A percentile compares a stretch with the other conserved stretches of the same genome.
Conservation (phyloP, 2,888 invertebrate genomes). For the Cephonodes hylas region DNA sequence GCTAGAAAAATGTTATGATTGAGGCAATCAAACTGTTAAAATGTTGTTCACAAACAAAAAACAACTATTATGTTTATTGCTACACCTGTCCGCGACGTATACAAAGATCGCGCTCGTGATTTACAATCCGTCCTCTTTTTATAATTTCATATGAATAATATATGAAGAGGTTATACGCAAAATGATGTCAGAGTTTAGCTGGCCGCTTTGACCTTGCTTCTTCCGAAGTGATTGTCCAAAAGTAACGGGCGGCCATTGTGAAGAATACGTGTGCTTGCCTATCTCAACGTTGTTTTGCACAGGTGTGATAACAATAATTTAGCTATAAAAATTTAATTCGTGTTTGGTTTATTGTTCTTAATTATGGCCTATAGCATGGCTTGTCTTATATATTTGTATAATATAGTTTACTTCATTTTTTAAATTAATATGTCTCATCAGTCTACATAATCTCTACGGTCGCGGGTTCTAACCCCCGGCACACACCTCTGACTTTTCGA, state of each 20-base stretch:
- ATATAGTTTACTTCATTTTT: no score
- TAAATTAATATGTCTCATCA: no score
- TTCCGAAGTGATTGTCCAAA: slow-evolving; percentile 4
- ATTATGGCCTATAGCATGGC: no score
- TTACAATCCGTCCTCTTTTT: slow-evolving; percentile 6
- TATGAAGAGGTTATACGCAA: neutral
- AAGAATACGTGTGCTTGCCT: neutral
- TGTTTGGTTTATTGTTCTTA: no score
- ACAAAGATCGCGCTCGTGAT: slow-evolving; percentile 2
- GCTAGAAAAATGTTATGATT: neutral
- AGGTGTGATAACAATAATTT: no score
- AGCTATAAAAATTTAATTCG: no score
- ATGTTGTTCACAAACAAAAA: neutral
- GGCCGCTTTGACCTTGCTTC: neutral
- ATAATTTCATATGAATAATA: slow-evolving; percentile 2
- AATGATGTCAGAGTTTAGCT: slow-evolving; percentile 4
- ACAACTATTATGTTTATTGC: slow-evolving; percentile 7
- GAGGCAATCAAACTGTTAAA: neutral
- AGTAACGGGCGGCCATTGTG: slow-evolving; percentile 7
- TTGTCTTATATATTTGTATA: no score
- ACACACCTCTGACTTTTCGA: no score
- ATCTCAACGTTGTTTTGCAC: neutral
- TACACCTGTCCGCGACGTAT: slow-evolving; percentile 4
- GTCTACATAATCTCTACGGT: no score
- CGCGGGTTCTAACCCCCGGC: no score